These are phyloP conservation scores for Thereva unica DNA, from an alignment of 2,888 invertebrate species.

Conservation along the genomic window DNA sequence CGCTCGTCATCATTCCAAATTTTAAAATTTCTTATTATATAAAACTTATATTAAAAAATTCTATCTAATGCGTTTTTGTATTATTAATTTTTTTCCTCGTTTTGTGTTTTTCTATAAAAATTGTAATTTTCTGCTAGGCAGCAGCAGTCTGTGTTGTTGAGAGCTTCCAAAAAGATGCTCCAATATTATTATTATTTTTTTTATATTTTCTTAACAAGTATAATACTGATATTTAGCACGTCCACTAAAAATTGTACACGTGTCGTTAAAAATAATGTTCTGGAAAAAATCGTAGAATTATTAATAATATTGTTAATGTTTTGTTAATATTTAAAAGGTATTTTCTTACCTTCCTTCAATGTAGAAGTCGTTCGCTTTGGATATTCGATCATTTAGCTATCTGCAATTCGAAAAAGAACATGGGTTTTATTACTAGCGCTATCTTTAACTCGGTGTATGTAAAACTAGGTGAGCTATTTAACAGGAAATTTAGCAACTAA, in stretches of 20 bases:
- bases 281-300: conserved; percentile 14
- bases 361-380: conserved; percentile 42
- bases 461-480: background rate
- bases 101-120: conserved; percentile 19
- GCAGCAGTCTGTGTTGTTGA: conserved; percentile 31
- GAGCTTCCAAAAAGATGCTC: conserved; percentile 14
- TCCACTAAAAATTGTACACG: conserved; percentile 36
- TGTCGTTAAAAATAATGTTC: conserved; percentile 38
- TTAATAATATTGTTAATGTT: background rate
- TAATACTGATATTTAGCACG: conserved; percentile 41
- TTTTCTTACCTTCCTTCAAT: conserved; percentile 33
- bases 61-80: conserved; percentile 31
- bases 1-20: conserved; percentile 48
- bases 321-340: background rate
- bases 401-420: conserved; percentile 25
- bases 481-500: background rate
- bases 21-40: conserved; percentile 19
- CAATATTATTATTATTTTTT: conserved; percentile 19
- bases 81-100: conserved; percentile 6
- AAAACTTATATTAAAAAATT: conserved; percentile 32
- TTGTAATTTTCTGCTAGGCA: conserved; percentile 27
- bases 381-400: conserved; percentile 39
- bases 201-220: conserved; percentile 28
- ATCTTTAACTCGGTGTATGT: background rate
- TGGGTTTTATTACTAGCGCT: background rate